Evolutionary conservation across 1,140 invertebrate genomes (phyloP).

Genomic region (Drosophila baimaii): DNA sequence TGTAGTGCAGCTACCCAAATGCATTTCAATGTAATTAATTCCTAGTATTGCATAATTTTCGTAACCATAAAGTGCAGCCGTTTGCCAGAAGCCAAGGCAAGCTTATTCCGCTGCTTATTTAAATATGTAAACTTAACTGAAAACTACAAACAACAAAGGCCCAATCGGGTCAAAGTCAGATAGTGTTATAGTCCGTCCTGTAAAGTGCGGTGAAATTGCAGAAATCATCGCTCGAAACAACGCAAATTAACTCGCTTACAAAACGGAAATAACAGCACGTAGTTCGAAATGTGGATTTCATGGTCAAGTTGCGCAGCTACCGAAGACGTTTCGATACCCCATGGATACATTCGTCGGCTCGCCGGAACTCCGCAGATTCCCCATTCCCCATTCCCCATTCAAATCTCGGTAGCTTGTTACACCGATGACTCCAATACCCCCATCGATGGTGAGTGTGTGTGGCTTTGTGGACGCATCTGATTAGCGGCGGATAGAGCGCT

Average conservation of each 20-base stretch:
- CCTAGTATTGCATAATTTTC: background rate
- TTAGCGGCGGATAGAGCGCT: constrained; percentile 67
- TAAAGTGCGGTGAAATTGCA: constrained; percentile 61
- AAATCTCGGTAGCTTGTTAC: constrained; percentile 8
- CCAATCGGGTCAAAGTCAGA: constrained; percentile 79
- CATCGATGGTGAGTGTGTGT: constrained; percentile 1
- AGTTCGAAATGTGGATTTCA: constrained; percentile 72
- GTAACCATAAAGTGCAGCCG: background rate
- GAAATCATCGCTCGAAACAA: constrained; percentile 46
- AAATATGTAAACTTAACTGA: constrained; percentile 14
- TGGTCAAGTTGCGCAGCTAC: constrained; percentile 58
- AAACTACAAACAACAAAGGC: constrained; percentile 45
- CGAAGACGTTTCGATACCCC: constrained; percentile 25
- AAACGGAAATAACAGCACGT: constrained; percentile 78
- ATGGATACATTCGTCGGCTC: background rate
- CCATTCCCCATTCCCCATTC: background rate
- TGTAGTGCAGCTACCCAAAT: background rate
- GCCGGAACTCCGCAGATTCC: constrained; percentile 9
- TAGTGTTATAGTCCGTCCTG: constrained; percentile 46
- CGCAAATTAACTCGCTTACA: constrained; percentile 73
- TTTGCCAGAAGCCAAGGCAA: constrained; percentile 4
- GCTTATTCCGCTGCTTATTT: background rate
- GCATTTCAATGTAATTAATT: background rate
- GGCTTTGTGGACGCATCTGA: constrained; percentile 52
- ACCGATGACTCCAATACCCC: constrained; percentile 12